Conservation (phyloP, 2,888 invertebrate genomes). For the Protonemura montana region DNA sequence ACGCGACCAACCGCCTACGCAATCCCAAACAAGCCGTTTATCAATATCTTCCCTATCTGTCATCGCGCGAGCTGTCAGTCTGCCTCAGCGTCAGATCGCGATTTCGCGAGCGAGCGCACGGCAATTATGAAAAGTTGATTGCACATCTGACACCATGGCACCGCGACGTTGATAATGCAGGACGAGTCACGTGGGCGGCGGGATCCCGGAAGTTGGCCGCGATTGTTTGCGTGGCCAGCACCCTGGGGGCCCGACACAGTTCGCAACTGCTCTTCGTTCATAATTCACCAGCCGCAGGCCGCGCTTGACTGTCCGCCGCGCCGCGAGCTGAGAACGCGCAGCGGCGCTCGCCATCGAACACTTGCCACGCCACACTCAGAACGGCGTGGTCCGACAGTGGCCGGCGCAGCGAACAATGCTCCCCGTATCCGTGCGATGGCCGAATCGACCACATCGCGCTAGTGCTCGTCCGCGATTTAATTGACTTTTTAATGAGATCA, state of each 20-base stretch:
- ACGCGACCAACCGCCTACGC: neutral
- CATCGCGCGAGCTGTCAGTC: neutral
- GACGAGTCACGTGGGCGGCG: neutral
- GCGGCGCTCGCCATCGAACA: neutral
- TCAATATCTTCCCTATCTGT: neutral
- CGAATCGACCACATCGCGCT: neutral
- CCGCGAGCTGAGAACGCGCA: neutral
- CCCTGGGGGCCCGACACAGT: neutral
- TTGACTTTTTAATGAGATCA: neutral
- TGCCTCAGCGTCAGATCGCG: neutral
- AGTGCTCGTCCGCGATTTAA: neutral
- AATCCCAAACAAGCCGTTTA: neutral
- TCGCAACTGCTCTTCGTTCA: constrained; percentile 7
- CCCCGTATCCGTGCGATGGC: neutral
- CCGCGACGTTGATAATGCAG: neutral
- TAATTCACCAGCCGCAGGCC: neutral
- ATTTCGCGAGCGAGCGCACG: neutral
- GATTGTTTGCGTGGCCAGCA: neutral
- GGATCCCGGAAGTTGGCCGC: neutral
- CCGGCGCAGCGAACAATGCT: neutral
- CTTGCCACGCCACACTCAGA: neutral
- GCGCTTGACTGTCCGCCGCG: neutral
- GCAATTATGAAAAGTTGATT: neutral
- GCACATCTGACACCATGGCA: neutral
- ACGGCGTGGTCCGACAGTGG: neutral